These are phyloP conservation scores for Darevskia mixta DNA, from an alignment of 2,797 vertebrate species.

Conservation along the genomic window DNA sequence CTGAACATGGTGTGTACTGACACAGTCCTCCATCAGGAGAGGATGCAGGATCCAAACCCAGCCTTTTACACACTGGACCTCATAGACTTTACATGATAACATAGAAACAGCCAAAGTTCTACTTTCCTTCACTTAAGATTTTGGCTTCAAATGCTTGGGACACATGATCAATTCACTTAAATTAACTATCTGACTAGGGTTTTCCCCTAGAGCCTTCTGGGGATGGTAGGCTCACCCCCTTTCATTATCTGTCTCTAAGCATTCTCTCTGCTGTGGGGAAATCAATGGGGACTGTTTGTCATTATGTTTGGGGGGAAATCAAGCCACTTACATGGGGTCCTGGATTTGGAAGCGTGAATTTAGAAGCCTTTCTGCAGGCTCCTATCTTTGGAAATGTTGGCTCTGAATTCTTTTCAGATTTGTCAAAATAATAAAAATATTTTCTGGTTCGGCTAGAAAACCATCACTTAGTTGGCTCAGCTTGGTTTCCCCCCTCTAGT, in stretches of 20 bases:
- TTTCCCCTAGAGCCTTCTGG: slow-evolving; percentile 54
- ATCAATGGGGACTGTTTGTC: slow-evolving; percentile 45
- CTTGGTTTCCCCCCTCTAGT: slow-evolving; percentile 58
- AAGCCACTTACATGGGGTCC: slow-evolving; percentile 13
- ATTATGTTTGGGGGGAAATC: slow-evolving; percentile 44
- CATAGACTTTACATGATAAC: slow-evolving; percentile 14
- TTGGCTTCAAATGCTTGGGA: slow-evolving; percentile 46
- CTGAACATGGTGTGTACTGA: not conserved
- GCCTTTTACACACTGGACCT: not conserved
- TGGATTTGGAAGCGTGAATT: not conserved
- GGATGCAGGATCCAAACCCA: not conserved
- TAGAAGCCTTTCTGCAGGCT: not conserved
- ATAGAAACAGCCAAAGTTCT: slow-evolving; percentile 18
- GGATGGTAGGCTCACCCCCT: slow-evolving; percentile 42
- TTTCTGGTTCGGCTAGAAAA: not conserved
- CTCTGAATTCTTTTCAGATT: slow-evolving; percentile 50
- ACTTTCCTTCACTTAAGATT: slow-evolving; percentile 51
- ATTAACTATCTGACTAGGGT: slow-evolving; percentile 38
- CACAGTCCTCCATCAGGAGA: not conserved
- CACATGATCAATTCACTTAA: slow-evolving; percentile 45
- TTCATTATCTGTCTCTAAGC: slow-evolving; percentile 24
- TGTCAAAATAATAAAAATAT: slow-evolving; percentile 54
- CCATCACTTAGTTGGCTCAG: slow-evolving; percentile 55
- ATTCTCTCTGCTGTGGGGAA: slow-evolving; percentile 46
- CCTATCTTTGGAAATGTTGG: slow-evolving; percentile 48